These are phyloP conservation scores for Meloidogyne chitwoodi DNA, from an alignment of 1,140 invertebrate genomes.

Conservation along the genomic window DNA sequence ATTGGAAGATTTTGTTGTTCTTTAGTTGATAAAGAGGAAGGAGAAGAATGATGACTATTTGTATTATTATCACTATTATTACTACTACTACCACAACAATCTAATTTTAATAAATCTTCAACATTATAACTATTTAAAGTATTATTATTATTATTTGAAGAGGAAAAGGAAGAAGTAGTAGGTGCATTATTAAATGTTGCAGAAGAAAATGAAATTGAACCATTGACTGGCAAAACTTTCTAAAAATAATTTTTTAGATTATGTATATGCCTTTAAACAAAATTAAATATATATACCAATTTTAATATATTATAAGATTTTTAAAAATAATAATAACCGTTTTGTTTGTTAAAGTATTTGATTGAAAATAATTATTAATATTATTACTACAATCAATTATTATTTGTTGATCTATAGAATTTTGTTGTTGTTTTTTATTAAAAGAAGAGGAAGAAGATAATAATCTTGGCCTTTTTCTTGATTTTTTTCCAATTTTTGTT, in stretches of 20 bases:
- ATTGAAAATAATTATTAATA: not conserved
- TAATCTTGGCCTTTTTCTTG: constrained; percentile 1
- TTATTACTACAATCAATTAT: not conserved
- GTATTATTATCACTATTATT: constrained; percentile 1
- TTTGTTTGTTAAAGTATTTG: not conserved
- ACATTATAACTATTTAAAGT: constrained; percentile 7
- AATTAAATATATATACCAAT: too few relatives aligned
- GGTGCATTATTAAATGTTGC: not conserved
- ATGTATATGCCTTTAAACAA: too few relatives aligned
- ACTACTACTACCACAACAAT: not conserved
- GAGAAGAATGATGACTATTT: not conserved
- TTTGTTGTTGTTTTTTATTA: not conserved
- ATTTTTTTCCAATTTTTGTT: not conserved
- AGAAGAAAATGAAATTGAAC: not conserved
- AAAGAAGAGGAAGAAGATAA: not conserved
- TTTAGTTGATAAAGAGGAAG: not conserved
- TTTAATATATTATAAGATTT: too few relatives aligned
- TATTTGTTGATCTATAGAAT: too few relatives aligned
- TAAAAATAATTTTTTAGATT: too few relatives aligned
- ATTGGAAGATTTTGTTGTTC: not conserved
- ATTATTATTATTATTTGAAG: not conserved
- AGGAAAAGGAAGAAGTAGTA: not conserved
- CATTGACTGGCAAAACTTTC: not conserved
- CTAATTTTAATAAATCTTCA: constrained; percentile 9
- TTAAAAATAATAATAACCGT: not conserved